These are phyloP conservation scores for Pteropus rufus DNA, from an alignment of 2,797 vertebrate genomes.

Conservation along the genomic window DNA sequence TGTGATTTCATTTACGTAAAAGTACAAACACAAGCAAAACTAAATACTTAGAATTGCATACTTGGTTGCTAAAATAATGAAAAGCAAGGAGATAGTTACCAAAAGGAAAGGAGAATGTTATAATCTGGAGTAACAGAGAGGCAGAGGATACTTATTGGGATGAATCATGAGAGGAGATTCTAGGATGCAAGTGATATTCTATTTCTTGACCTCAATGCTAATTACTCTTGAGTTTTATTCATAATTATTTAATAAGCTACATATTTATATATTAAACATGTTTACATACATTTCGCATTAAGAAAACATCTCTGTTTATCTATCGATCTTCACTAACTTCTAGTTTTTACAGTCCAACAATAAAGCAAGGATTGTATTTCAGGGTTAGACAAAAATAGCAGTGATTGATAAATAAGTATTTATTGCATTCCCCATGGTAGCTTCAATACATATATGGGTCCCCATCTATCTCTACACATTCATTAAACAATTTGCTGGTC, in stretches of 20 bases:
- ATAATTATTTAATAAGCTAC: neutral
- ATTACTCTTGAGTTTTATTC: neutral
- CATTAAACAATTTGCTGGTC: neutral
- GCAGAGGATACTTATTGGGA: neutral
- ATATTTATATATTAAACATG: neutral
- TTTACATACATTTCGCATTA: neutral
- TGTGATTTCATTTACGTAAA: slow-evolving; percentile 23
- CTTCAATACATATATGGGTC: neutral
- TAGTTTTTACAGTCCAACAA: neutral
- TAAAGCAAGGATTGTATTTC: neutral
- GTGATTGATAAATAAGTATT: neutral
- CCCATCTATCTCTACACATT: neutral
- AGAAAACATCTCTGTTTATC: neutral
- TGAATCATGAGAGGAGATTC: neutral
- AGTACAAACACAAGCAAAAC: neutral
- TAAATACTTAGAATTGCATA: neutral
- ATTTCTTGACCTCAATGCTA: neutral
- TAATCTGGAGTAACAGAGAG: neutral
- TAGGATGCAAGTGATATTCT: neutral
- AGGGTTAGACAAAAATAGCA: neutral
- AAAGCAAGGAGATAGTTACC: neutral
- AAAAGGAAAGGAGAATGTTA: neutral
- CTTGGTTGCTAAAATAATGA: neutral
- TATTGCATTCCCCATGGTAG: neutral
- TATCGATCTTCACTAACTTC: neutral